Evolutionary conservation across 2,888 invertebrate species (phyloP).

Genomic region (Elgonia sp.): DNA sequence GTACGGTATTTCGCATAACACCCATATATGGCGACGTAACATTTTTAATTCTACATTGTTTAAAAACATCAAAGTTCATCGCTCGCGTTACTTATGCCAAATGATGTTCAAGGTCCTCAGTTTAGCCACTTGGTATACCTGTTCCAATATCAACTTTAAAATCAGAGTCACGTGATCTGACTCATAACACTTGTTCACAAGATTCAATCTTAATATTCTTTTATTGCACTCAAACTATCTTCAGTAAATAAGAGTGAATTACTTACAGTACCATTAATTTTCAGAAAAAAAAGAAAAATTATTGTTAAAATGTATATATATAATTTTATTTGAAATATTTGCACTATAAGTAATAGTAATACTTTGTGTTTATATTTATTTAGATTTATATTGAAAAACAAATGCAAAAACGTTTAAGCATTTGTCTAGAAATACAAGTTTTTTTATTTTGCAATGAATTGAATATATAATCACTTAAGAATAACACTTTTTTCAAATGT

Average conservation of each 20-base stretch:
- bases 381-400: too few species aligned
- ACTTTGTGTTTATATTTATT: too few species aligned
- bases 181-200: not conserved
- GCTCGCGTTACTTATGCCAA: conserved; percentile 43
- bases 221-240: not conserved
- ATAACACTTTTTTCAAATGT: too few species aligned
- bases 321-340: too few species aligned
- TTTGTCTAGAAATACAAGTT: too few species aligned
- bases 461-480: too few species aligned
- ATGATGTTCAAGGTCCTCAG: conserved; percentile 46
- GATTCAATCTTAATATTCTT: not conserved
- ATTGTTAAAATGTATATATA: too few species aligned
- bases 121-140: conserved; percentile 31
- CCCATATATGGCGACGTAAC: not conserved
- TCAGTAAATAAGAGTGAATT: not conserved
- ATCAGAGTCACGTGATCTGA: not conserved
- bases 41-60: not conserved
- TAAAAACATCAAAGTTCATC: conserved; percentile 43
- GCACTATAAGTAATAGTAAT: too few species aligned
- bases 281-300: too few species aligned
- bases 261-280: too few species aligned
- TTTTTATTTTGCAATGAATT: too few species aligned
- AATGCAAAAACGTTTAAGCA: too few species aligned
- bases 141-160: conserved; percentile 46
- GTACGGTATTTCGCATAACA: not conserved